These are phyloP conservation scores for fruit fly (Drosophila melanogaster) DNA, from an alignment of 1,140 invertebrate species.

Conservation along the genomic window Release_6_plus_ISO1_MT NT_033777.3:25077001-25077500, in stretches of 20 bases:
- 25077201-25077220: constrained; percentile 46
- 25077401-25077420: constrained; percentile 6
- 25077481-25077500: constrained; percentile 70
- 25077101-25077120: constrained; percentile 59
- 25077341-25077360: constrained; percentile 43
- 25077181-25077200: constrained; percentile 51
- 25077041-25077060: constrained; percentile 51
- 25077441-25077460: constrained; percentile 49
- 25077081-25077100: constrained; percentile 59
- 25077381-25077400: constrained; percentile 1
- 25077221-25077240: constrained; percentile 44
- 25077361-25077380: constrained; percentile 42
- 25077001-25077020: constrained; percentile 8
- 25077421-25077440: constrained; percentile 29
- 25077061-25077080: constrained; percentile 59
- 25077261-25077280: constrained; percentile 39
- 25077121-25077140: constrained; percentile 60
- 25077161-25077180: constrained; percentile 58
- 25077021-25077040: constrained; percentile 34
- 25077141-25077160: constrained; percentile 60
- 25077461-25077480: constrained; percentile 68
- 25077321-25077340: constrained; percentile 50
- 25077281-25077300: constrained; percentile 30
- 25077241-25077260: constrained; percentile 54
- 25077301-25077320: constrained; percentile 49